Evolutionary conservation across 2,113 vertebrate genomes (phyloP).

Genomic region (Nannospalax galili): DNA sequence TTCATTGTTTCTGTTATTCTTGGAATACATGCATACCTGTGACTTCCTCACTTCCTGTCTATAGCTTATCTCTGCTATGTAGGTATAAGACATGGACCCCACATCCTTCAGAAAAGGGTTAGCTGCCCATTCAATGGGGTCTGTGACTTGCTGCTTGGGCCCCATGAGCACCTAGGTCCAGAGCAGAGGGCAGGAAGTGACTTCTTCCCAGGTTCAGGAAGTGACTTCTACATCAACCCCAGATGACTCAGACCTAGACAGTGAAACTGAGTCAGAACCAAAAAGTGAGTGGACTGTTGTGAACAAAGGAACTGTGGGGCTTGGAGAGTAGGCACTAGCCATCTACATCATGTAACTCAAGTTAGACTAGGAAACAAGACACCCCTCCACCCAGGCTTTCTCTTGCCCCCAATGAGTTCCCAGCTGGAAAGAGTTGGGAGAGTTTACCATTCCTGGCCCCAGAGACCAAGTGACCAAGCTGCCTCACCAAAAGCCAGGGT

Average conservation of each 20-base stretch:
- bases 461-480: not conserved
- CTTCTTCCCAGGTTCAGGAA: not conserved
- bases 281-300: not conserved
- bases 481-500: not conserved
- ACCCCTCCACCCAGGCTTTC: not conserved
- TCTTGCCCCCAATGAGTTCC: not conserved
- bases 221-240: not conserved
- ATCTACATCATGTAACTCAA: not conserved
- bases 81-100: not conserved
- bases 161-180: not conserved
- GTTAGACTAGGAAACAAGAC: not conserved
- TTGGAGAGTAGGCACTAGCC: not conserved
- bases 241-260: conserved; percentile 29
- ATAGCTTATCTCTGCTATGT: not conserved
- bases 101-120: not conserved
- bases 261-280: conserved; percentile 30
- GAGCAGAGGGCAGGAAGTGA: not conserved
- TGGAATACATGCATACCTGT: not conserved
- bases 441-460: not conserved
- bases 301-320: not conserved
- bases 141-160: not conserved
- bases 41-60: conserved; percentile 19
- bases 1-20: not conserved
- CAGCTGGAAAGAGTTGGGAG: not conserved
- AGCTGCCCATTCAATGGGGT: not conserved